These are phyloP conservation scores for Hemichromis elongatus DNA, from an alignment of 2,113 vertebrate species.

Conservation along the genomic window DNA sequence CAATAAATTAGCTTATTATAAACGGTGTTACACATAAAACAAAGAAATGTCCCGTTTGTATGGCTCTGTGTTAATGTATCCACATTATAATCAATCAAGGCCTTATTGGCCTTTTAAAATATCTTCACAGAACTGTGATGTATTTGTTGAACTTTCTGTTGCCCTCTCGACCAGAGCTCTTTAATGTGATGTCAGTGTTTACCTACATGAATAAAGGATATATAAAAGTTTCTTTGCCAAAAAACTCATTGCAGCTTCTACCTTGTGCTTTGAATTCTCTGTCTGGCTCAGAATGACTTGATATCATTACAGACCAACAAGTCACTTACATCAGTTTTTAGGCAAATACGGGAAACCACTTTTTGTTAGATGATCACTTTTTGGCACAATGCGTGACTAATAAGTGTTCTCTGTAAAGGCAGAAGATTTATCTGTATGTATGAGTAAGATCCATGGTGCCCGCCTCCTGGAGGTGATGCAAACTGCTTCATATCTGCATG, in stretches of 20 bases:
- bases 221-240: neutral
- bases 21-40: neutral
- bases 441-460: neutral
- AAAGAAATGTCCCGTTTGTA: neutral
- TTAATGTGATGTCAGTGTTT: neutral
- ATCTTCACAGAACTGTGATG: neutral
- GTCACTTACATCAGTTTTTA: neutral
- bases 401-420: neutral
- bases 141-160: neutral
- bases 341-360: neutral
- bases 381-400: neutral
- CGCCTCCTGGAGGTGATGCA: neutral
- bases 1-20: neutral
- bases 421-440: neutral
- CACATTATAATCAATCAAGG: neutral
- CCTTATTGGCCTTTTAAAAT: neutral
- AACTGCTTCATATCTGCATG: neutral
- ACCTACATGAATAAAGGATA: neutral
- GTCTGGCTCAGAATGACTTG: neutral
- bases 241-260: neutral
- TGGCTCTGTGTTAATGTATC: neutral
- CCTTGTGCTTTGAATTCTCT: neutral
- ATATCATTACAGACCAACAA: neutral
- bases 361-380: neutral
- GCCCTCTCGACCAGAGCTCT: neutral